A percentile compares a stretch with the other conserved stretches of the same genome.
Conservation (phyloP, 2,888 invertebrate genomes). For the Piscicola geometra region DNA sequence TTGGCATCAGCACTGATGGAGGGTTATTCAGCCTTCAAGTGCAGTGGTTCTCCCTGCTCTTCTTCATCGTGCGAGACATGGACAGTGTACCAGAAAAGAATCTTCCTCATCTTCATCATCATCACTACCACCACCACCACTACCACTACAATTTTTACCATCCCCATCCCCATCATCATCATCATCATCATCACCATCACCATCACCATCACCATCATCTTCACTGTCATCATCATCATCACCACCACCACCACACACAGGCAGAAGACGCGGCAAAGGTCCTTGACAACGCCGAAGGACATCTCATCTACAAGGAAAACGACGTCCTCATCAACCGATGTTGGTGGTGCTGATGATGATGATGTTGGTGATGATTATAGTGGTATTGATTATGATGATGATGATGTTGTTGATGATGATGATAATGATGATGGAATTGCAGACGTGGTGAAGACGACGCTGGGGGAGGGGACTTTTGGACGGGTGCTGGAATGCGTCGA, state of each 20-base stretch:
- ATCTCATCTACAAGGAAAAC: constrained; percentile 97
- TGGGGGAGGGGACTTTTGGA: constrained; percentile 99
- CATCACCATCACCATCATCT: not conserved
- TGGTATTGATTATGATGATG: not conserved
- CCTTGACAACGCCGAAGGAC: constrained; percentile 95
- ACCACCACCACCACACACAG: not conserved
- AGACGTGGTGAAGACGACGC: constrained; percentile 97
- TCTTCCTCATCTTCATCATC: too few species aligned
- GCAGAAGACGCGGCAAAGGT: constrained; percentile 18
- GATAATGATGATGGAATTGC: constrained; percentile 52
- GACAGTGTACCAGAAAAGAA: too few species aligned
- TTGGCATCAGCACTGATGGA: too few species aligned
- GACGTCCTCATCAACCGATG: constrained; percentile 75
- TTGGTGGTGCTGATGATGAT: not conserved
- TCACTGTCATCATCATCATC: not conserved
- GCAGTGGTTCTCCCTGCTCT: too few species aligned
- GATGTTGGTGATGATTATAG: not conserved
- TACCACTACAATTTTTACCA: too few species aligned
- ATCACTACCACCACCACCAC: too few species aligned
- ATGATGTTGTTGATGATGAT: not conserved
- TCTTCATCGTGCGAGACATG: too few species aligned
- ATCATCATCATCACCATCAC: too few species aligned
- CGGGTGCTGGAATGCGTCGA: constrained; percentile 99
- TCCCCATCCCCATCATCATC: too few species aligned
- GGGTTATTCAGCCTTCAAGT: too few species aligned